These are phyloP conservation scores for Crepidodera aurea DNA, from an alignment of 2,888 invertebrate genomes.

Conservation along the genomic window DNA sequence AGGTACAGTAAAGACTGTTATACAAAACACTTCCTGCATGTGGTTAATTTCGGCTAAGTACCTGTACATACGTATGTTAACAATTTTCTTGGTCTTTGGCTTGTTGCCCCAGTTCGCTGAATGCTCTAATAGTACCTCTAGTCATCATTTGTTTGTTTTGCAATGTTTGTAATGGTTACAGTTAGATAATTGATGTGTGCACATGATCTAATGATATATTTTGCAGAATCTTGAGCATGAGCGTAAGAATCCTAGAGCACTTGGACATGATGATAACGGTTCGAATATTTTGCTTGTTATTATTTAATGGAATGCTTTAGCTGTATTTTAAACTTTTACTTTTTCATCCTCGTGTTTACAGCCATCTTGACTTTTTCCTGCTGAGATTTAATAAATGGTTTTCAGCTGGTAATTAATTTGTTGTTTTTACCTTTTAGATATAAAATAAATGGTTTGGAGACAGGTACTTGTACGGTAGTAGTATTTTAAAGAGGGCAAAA, in stretches of 20 bases:
- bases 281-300: constrained; percentile 15
- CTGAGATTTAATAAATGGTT: not conserved
- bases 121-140: not conserved
- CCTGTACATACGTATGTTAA: not conserved
- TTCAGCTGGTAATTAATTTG: too few species aligned
- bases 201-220: constrained; percentile 39
- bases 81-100: not conserved
- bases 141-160: constrained; percentile 18
- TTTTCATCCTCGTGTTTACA: too few species aligned
- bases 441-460: too few species aligned
- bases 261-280: constrained; percentile 26
- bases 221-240: constrained; percentile 14
- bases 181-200: constrained; percentile 33
- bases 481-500: too few species aligned
- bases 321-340: constrained; percentile 1
- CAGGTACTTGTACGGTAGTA: too few species aligned
- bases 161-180: constrained; percentile 26
- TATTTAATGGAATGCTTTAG: constrained; percentile 1
- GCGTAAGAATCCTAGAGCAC: constrained; percentile 1
- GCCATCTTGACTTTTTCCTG: not conserved
- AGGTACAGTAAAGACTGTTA: too few species aligned
- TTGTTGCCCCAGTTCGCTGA: constrained; percentile 12
- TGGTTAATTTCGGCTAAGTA: too few species aligned
- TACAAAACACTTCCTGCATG: too few species aligned
- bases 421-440: too few species aligned